Conservation (phyloP, 1,140 invertebrate species). For the Sitophilus oryzae region DNA sequence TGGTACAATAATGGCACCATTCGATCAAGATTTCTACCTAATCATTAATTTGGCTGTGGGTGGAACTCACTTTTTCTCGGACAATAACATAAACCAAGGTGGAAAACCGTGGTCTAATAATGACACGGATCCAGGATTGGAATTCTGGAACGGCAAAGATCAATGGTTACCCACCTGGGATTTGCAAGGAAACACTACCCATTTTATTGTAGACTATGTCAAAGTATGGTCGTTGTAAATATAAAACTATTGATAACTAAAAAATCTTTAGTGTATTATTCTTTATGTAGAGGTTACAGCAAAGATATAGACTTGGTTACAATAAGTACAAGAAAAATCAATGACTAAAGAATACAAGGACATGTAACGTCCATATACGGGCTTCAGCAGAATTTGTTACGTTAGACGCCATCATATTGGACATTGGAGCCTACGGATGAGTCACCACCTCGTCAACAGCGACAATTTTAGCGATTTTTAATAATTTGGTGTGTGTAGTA, state of each 20-base stretch:
- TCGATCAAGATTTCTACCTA: conserved; percentile 59
- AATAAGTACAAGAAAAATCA: no score
- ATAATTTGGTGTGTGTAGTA: no score
- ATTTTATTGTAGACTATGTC: conserved; percentile 56
- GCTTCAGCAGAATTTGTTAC: no score
- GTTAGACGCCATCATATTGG: no score
- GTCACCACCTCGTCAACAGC: no score
- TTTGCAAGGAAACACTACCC: conserved; percentile 38
- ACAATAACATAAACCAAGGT: conserved; percentile 35
- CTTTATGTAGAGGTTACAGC: no score
- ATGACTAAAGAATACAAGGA: no score
- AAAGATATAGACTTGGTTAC: no score
- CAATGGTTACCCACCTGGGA: conserved; percentile 52
- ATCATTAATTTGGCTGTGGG: conserved; percentile 50
- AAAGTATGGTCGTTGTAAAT: conserved; percentile 50
- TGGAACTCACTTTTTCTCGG: conserved; percentile 46
- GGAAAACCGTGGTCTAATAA: conserved; percentile 48
- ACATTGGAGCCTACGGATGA: no score
- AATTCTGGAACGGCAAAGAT: conserved; percentile 48
- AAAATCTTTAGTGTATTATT: no score
- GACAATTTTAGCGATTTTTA: no score
- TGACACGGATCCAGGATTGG: conserved; percentile 33
- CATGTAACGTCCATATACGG: no score
- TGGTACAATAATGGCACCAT: conserved; percentile 48
- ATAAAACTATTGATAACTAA: background rate